Conservation (phyloP, 2,113 vertebrate genomes). For the Grus americana region DNA sequence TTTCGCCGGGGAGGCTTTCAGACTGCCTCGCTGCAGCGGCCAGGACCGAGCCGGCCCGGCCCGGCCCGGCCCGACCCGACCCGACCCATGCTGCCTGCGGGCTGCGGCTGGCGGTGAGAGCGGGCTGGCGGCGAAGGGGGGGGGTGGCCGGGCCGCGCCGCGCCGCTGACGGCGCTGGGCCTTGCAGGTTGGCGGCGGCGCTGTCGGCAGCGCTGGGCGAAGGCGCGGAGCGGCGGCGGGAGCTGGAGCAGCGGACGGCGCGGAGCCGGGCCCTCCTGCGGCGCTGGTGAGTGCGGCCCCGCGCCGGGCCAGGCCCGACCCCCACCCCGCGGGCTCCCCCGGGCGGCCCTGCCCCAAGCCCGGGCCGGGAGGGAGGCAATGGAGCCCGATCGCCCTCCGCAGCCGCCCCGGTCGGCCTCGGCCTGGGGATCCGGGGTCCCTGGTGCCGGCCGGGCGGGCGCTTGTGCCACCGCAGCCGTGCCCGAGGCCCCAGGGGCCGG, state of each 20-base stretch:
- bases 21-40: background rate
- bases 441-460: background rate
- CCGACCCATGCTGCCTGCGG: constrained; percentile 1
- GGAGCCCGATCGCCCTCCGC: too few species aligned
- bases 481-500: background rate
- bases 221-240: constrained; percentile 10
- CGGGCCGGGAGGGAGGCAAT: background rate
- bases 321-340: too few species aligned
- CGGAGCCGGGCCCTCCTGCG: background rate
- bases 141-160: too few species aligned
- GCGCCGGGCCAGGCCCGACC: background rate
- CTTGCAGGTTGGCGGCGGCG: background rate
- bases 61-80: too few species aligned
- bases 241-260: constrained; percentile 1
- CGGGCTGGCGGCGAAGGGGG: too few species aligned
- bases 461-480: background rate
- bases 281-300: constrained; percentile 21
- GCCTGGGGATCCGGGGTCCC: too few species aligned
- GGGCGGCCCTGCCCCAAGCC: too few species aligned
- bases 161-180: background rate
- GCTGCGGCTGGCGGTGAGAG: constrained; percentile 7
- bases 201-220: background rate
- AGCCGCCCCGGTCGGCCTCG: too few species aligned
- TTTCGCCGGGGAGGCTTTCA: fast-evolving
- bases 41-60: background rate